Conservation (phyloP, 2,113 vertebrate species). For the Rhagologus leucostigma region DNA sequence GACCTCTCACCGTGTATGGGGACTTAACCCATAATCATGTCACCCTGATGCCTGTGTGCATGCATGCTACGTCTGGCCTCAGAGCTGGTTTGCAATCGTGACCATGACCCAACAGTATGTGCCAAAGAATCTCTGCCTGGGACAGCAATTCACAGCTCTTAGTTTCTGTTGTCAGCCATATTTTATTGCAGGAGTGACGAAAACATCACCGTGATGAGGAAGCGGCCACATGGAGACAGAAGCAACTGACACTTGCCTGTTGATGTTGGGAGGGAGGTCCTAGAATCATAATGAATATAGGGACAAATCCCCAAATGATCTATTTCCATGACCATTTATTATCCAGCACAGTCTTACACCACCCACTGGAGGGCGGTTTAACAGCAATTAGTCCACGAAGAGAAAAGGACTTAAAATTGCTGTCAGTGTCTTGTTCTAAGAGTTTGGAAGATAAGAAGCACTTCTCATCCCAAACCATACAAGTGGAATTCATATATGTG, state of each 20-base stretch:
- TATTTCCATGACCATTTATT: background rate
- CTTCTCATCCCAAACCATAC: background rate
- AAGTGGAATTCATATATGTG: background rate
- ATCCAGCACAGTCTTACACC: background rate
- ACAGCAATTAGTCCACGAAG: background rate
- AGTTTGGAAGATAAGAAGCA: background rate
- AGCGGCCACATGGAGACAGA: background rate
- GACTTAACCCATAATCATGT: background rate
- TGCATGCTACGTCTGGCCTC: accelerated
- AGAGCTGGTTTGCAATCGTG: background rate
- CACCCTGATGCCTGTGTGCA: accelerated
- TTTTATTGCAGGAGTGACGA: background rate
- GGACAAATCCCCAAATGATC: background rate
- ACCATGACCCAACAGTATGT: accelerated
- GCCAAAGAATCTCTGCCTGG: background rate
- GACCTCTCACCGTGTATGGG: accelerated
- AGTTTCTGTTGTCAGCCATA: background rate
- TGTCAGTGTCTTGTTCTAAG: background rate
- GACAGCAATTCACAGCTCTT: background rate
- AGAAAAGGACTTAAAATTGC: background rate
- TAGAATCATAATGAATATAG: background rate
- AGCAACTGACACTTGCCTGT: background rate
- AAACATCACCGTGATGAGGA: background rate
- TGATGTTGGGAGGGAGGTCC: background rate
- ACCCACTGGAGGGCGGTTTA: accelerated